Evolutionary conservation across 2,113 vertebrate species (phyloP).

Genomic region (Edolisoma coerulescens): DNA sequence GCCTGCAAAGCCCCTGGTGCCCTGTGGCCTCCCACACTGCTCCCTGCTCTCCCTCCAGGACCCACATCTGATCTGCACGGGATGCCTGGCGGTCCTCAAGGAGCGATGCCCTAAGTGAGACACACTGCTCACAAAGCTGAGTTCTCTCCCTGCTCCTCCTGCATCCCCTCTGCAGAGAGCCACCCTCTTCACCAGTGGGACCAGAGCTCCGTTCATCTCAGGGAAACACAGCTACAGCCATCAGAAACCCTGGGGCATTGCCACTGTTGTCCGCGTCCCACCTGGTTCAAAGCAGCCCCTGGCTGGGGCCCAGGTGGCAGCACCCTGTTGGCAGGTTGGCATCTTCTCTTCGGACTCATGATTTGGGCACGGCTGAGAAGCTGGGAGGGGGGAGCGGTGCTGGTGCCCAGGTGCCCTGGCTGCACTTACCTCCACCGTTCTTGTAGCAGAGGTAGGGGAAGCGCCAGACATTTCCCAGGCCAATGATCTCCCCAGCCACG

Average conservation of each 20-base stretch:
- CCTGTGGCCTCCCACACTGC: fast-evolving
- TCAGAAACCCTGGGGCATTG: neutral
- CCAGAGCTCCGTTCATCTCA: neutral
- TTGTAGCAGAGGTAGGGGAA: conserved; percentile 97
- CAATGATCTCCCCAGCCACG: conserved; percentile 89
- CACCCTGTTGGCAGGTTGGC: fast-evolving
- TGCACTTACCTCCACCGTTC: conserved; percentile 88
- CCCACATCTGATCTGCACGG: neutral
- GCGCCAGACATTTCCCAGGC: conserved; percentile 92
- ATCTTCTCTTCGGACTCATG: neutral
- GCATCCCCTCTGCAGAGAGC: neutral
- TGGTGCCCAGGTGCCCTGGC: neutral
- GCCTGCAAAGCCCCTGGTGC: fast-evolving
- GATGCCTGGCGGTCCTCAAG: neutral
- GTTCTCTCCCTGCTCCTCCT: neutral
- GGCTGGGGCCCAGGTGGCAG: fast-evolving
- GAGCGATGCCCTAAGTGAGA: neutral
- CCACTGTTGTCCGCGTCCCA: fast-evolving
- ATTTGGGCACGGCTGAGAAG: neutral
- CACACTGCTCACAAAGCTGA: neutral
- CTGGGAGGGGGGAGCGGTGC: neutral
- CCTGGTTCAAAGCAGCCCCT: neutral
- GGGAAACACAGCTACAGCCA: neutral
- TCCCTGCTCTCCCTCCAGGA: neutral
- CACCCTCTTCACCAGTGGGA: neutral